phyloP scores from a whole-genome alignment of 1,140 invertebrate genomes.

The Heliothis subflexa region DNA sequence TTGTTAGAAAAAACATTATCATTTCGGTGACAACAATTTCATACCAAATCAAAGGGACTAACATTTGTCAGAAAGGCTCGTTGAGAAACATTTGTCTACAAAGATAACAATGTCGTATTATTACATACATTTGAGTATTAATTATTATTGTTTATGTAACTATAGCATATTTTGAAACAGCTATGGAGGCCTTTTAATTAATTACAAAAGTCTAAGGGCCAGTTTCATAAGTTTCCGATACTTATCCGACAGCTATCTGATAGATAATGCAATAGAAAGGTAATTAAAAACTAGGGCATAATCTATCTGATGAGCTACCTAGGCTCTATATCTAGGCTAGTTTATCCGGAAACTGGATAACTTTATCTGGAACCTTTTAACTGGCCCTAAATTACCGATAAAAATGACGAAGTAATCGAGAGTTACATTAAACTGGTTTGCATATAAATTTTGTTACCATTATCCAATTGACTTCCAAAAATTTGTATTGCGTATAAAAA shows the following conservation, averaged over 20 bases:
- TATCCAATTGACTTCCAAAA: conserved; percentile 43
- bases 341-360: too few species aligned
- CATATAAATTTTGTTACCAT: background rate
- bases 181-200: background rate
- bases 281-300: too few species aligned
- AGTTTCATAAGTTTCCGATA: too few species aligned
- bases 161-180: background rate
- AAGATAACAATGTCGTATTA: background rate
- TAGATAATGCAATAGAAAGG: too few species aligned
- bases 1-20: too few species aligned
- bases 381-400: background rate
- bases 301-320: too few species aligned
- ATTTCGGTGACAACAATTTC: too few species aligned
- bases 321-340: too few species aligned
- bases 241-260: too few species aligned
- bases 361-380: too few species aligned
- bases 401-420: background rate
- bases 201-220: background rate
- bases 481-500: conserved; percentile 43
- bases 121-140: background rate
- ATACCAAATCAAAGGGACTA: too few species aligned
- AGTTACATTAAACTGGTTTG: conserved; percentile 8
- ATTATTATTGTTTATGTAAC: background rate
- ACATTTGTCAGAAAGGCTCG: background rate
- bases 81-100: background rate